Conservation (phyloP, 1,140 invertebrate genomes). For the Caenorhabditis tropicalis region DNA sequence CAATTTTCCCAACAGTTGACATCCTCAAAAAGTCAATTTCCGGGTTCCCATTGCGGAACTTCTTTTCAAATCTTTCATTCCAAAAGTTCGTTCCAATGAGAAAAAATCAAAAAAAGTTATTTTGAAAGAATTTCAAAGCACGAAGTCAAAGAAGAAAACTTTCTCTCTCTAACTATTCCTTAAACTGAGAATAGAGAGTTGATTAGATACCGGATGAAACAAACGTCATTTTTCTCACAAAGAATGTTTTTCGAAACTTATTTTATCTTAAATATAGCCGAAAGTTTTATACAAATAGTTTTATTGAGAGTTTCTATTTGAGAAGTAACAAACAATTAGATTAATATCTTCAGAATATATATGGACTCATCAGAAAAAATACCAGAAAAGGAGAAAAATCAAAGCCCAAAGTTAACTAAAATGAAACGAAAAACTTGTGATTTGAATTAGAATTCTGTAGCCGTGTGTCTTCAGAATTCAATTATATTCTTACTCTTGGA, state of each 20-base stretch:
- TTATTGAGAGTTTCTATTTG: neutral
- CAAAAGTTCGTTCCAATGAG: neutral
- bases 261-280: no score
- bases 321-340: neutral
- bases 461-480: neutral
- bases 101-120: neutral
- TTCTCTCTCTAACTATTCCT: neutral
- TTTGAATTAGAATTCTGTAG: neutral
- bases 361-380: no score
- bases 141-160: neutral
- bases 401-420: no score
- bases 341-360: neutral
- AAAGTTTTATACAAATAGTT: no score
- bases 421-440: no score
- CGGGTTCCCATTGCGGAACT: neutral
- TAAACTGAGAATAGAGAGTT: slow-evolving; percentile 12
- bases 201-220: slow-evolving; percentile 23
- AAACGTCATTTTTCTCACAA: neutral
- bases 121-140: neutral
- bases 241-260: slow-evolving; percentile 6
- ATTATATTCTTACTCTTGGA: neutral
- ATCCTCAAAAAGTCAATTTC: neutral
- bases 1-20: neutral
- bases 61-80: neutral
- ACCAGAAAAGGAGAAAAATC: no score